phyloP scores from a whole-genome alignment of 2,888 invertebrate species.

The Lycia hirtaria region DNA sequence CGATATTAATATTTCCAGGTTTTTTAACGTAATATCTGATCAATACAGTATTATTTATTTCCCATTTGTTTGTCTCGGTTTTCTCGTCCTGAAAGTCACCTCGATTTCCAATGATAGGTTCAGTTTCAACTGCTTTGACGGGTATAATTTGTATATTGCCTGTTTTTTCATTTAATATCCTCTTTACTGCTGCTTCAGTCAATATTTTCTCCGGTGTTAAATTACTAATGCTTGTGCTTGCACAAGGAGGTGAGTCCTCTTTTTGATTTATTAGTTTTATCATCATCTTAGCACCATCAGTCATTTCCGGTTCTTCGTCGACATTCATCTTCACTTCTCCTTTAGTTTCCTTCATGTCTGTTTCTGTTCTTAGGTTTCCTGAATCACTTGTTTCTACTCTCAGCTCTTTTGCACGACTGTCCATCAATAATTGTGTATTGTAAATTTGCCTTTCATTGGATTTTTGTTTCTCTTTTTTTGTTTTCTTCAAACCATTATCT shows the following conservation, averaged over 20 bases:
- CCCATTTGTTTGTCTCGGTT: slow-evolving; percentile 30
- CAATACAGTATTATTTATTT: slow-evolving; percentile 35
- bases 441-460: neutral
- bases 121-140: slow-evolving; percentile 10
- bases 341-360: neutral
- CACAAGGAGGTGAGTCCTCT: too few species aligned
- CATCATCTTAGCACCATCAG: too few species aligned
- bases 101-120: slow-evolving; percentile 19
- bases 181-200: slow-evolving; percentile 14
- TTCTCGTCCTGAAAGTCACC: slow-evolving; percentile 30
- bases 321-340: too few species aligned
- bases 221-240: slow-evolving; percentile 3
- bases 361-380: neutral
- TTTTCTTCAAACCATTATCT: neutral
- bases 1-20: slow-evolving; percentile 35
- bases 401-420: neutral
- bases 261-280: too few species aligned
- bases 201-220: slow-evolving; percentile 14
- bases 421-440: neutral
- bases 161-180: slow-evolving; percentile 10
- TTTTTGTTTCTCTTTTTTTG: neutral
- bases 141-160: slow-evolving; percentile 21
- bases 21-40: slow-evolving; percentile 32
- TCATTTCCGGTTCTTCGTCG: too few species aligned
- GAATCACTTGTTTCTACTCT: neutral